Conservation (phyloP, 2,113 vertebrate genomes). For the Pyrgilauda ruficollis region DNA sequence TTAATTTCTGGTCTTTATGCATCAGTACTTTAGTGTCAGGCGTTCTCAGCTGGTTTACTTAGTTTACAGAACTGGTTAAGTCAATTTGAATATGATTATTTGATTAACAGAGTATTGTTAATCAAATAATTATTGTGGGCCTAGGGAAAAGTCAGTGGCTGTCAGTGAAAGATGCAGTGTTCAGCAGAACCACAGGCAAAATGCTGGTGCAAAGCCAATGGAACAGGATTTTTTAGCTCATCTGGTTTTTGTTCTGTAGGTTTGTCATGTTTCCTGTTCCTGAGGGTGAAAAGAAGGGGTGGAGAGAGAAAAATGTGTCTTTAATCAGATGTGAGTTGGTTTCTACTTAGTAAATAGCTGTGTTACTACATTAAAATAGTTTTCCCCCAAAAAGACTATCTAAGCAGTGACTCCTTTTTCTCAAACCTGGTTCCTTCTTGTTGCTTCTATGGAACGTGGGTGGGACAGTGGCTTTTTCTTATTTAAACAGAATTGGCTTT, state of each 20-base stretch:
- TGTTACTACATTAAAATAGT: neutral
- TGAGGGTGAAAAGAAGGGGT: neutral
- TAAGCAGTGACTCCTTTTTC: neutral
- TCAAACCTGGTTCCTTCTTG: neutral
- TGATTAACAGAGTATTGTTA: neutral
- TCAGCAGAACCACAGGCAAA: conserved; percentile 10
- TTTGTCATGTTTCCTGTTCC: conserved; percentile 11
- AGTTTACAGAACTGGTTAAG: neutral
- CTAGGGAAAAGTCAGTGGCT: neutral
- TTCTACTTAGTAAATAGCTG: neutral
- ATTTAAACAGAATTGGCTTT: neutral
- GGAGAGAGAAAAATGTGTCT: neutral
- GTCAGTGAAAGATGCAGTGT: neutral
- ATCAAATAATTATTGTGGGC: neutral
- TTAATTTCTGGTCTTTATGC: neutral
- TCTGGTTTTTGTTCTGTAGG: conserved; percentile 9
- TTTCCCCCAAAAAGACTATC: neutral
- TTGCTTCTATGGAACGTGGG: neutral
- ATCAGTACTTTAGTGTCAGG: neutral
- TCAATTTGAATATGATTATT: neutral
- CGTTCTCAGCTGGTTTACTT: neutral
- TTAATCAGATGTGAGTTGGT: neutral
- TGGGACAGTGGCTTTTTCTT: neutral
- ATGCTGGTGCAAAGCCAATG: neutral
- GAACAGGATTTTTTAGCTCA: conserved; percentile 20